Percentiles rank a stretch among this genome's conserved stretches.
phyloP scores from a whole-genome alignment of 1,140 invertebrate species.

The Periplaneta americana region DNA sequence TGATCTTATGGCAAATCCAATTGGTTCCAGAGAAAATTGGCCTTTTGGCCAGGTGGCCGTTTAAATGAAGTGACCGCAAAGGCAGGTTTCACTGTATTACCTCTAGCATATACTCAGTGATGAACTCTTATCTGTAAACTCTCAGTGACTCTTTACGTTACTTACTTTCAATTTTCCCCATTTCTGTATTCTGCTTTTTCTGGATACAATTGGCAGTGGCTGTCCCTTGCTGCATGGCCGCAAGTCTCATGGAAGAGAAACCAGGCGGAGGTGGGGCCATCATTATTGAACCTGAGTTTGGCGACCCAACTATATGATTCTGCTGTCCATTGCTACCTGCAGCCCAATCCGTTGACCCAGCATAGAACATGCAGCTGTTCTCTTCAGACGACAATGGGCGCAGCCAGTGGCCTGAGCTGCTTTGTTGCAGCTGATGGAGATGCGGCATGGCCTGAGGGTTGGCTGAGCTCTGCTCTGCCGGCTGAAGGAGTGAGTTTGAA shows the following conservation, averaged over 20 bases:
- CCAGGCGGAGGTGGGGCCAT: not conserved
- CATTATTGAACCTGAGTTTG: not conserved
- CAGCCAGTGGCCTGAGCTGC: not conserved
- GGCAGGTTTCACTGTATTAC: too few relatives aligned
- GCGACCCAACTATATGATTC: not conserved
- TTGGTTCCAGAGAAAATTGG: too few relatives aligned
- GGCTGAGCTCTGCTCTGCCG: not conserved
- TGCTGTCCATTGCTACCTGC: not conserved
- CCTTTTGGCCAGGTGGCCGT: too few relatives aligned
- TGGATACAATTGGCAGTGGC: not conserved
- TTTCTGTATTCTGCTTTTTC: not conserved
- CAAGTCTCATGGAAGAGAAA: not conserved
- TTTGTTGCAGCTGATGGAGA: not conserved
- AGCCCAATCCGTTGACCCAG: not conserved
- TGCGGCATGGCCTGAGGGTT: not conserved
- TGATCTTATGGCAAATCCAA: not conserved
- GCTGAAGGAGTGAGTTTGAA: not conserved
- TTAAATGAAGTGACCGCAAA: not conserved
- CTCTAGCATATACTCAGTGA: not conserved
- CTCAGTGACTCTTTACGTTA: not conserved
- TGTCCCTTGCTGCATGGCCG: not conserved
- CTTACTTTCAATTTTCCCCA: conserved; percentile 3
- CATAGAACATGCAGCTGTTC: not conserved
- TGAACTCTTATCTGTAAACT: not conserved
- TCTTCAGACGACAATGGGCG: not conserved